Base-by-base conservation (phyloP, 2,797 vertebrate species). In the Smutsia temminckii region DNA sequence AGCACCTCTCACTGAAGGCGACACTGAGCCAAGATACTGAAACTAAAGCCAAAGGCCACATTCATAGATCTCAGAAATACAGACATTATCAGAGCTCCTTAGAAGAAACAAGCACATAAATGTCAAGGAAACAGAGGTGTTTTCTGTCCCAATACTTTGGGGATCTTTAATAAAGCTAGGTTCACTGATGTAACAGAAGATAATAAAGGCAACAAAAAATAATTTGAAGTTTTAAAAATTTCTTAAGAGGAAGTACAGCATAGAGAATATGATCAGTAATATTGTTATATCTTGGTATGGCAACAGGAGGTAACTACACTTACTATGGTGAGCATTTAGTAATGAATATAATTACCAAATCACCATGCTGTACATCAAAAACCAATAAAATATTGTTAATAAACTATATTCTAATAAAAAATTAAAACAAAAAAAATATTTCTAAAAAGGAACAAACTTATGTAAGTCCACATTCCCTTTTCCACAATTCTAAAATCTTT, bases 71-170 rank as follows among this genome's bases (percentile, higher is more conserved):
- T 78, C 37, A 85, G 40, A 95, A 72, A 85, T 59, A 80, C 18
- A 74, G 59, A 86, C 40, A 72, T 87, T 66, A 94, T 84, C 64
- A 92, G 57, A 78, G 10, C 14, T 53, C 59, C 83, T 94, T 89
- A 93, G 32, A 83, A 94, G 57, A 93, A 94, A 94, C 20, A 79
- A 95, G 40, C 29, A 88, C 29, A 42, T n/a, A 75, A 92, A 32
- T 25, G 64, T 92, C 61, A 68, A 55, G 46, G 14, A 57, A 68
- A 72, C 5, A 51, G 93, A 40, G 46, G 6, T 37, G 18, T 68
- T 72, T 86, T 91, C 61, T 61, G 12, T 46, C 32, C 6, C n/a
- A 84, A 40, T 53, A 86, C 16, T 71, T 89, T 59, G 14, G 2
- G 37, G 13, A 80, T 87, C 34, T 92, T 90, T 92, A 89, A 94